Evolutionary conservation across 2,888 invertebrate genomes (phyloP).

Genomic region (Lasioglossum calceatum): DNA sequence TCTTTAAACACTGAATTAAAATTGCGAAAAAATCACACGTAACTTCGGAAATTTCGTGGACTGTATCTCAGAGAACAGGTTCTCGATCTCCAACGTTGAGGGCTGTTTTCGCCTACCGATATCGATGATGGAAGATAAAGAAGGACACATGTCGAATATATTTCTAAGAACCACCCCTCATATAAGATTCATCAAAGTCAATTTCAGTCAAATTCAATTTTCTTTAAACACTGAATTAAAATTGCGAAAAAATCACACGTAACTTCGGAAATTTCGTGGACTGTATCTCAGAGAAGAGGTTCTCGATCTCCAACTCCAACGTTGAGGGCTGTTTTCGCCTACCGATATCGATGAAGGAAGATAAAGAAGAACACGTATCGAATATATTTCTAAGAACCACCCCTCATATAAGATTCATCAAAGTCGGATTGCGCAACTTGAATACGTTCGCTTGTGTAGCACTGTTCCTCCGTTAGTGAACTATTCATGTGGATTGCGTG

Average conservation of each 20-base stretch:
- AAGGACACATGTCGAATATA: not conserved
- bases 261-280: too few relatives aligned
- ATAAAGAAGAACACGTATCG: not conserved
- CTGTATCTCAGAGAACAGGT: not conserved
- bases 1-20: too few relatives aligned
- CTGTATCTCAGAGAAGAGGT: not conserved
- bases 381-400: not conserved
- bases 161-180: not conserved
- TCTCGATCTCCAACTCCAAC: too few relatives aligned
- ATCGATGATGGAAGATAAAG: not conserved
- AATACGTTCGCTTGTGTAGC: not conserved
- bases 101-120: not conserved
- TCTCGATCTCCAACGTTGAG: not conserved
- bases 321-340: not conserved
- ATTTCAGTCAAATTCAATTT: too few relatives aligned
- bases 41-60: too few relatives aligned
- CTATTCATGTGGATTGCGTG: constrained; percentile 32
- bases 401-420: not conserved
- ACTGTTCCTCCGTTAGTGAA: constrained; percentile 33
- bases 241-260: too few relatives aligned
- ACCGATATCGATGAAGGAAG: not conserved
- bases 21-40: too few relatives aligned
- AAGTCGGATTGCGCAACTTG: not conserved
- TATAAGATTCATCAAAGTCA: not conserved
- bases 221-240: too few relatives aligned